Base-by-base conservation (phyloP, 2,888 invertebrate genomes). In the Brachynemurus nebulosus region DNA sequence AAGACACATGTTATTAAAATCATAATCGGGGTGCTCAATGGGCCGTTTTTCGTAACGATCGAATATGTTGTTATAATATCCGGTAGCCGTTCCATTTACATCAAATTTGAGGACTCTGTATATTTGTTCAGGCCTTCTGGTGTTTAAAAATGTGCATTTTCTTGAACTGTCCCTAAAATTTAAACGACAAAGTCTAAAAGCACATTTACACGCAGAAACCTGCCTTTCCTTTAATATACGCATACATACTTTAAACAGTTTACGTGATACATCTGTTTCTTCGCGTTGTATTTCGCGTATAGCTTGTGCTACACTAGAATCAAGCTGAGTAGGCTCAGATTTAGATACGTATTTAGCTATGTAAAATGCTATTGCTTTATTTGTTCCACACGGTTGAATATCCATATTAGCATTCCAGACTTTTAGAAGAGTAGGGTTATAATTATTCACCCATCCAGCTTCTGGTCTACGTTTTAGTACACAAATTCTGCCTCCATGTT, bases 131-230 rank as follows among this genome's bases (percentile, higher is more conserved):
- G 20, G 20, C 11, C 20, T 37, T 37, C 37, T 19, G 3, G 5
- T 19, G 20, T 20, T 37, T 3, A 37, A 20, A 20, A 37, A 37
- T 7, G 20, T 9, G 6, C 37, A 37, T 20, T 18, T 37, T 37
- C 14, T 54, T 11, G 50, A 50, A 38, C 52, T 54, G 17, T 47
- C 45, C 6, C 51, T 33, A 27, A 49, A 39, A 6, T n/a, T n/a
- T 34, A 38, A 42, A 45, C 53, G 51, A 42, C 52, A 50, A 14
- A 58, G 50, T 21, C 54, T 39, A 48, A 43, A 57, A 11, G 46
- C 56, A 45, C 54, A 57, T 54, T 58, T 55, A 19, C 42, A 30
- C 12, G 56, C 54, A 40, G 57, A 56, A 7, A 59, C 50, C 53
- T 56, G 53, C 35, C 55, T 45, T 50, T 57, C 52, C 18, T 52